Evolutionary conservation across 2,888 invertebrate genomes (phyloP), one percentile per base, ranked within the genome.

Genomic region (Erebia aethiops): DNA sequence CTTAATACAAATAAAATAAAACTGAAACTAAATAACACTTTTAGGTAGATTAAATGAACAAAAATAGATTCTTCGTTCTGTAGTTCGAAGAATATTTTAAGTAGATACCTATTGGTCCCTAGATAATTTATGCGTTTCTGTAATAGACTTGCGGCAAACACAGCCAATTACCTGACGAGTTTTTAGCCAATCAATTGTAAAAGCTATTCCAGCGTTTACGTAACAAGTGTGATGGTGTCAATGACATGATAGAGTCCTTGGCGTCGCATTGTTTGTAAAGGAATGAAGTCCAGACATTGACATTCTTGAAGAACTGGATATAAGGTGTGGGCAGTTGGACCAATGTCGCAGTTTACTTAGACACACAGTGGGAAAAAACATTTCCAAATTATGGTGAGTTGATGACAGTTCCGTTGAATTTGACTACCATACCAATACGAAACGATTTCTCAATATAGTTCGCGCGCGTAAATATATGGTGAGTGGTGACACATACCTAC

Each of bases 271-370:
- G 83, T 87, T 84, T 82, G 80, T 80, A 81, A 82, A 86, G 89
- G 90, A 91, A 92, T 91, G 90, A 92, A 85, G 91, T 90, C 91
- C 90, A 86, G 90, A 86, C 83, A n/a, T 81, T 89, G 83, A 84
- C 86, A 90, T 90, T 90, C 88, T 90, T 86, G 83, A 84, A 77
- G 82, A 88, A 90, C 91, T 90, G 87, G 91, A 92, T 91, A 92
- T 92, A 92, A 87, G 86, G 86, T 87, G 90, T 90, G 81, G 84
- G 79, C 85, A 82, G 84, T 80, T 81, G 85, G 82, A 82, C 79
- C 77, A 79, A 80, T 80, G 77, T 80, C 86, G 79, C 91, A 91
- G 90, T 91, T 76, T 77, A 84, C 78, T 82, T 82, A 82, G 82
- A 82, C 77, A 78, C 77, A 78, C 82, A 83, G 83, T 77, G 79